Conservation (phyloP, 2,797 vertebrate species). For the Notolabrus celidotus region DNA sequence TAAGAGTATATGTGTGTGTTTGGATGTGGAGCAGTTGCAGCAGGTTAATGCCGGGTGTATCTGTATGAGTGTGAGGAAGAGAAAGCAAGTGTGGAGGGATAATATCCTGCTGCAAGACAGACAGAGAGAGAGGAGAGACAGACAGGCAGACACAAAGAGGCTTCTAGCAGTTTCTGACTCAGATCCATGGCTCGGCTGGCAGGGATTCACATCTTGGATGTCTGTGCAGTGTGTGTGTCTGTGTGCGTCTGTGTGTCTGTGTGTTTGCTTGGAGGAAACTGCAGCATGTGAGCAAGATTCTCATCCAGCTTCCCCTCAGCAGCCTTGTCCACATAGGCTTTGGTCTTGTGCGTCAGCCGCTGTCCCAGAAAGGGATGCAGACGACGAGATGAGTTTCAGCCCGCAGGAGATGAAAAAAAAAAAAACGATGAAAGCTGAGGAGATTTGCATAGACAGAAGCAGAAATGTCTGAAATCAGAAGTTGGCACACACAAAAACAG, state of each 20-base stretch:
- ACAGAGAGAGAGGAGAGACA: constrained; percentile 5
- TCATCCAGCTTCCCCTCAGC: constrained; percentile 56
- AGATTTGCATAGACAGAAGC: constrained; percentile 24
- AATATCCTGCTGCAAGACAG: constrained; percentile 38
- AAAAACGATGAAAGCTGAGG: constrained; percentile 30
- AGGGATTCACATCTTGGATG: constrained; percentile 30
- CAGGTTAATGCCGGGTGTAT: constrained; percentile 34
- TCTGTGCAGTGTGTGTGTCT: not conserved
- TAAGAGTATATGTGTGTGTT: not conserved
- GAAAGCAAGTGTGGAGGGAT: constrained; percentile 27
- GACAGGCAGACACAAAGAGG: constrained; percentile 50
- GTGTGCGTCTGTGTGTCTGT: constrained; percentile 26
- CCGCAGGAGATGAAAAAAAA: constrained; percentile 24
- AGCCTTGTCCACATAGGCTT: constrained; percentile 59
- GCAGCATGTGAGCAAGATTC: constrained; percentile 53
- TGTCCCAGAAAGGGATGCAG: constrained; percentile 53
- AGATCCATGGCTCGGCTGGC: constrained; percentile 62
- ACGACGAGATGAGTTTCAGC: constrained; percentile 41
- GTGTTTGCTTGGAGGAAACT: constrained; percentile 30
- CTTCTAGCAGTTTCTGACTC: constrained; percentile 58
- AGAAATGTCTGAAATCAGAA: constrained; percentile 22
- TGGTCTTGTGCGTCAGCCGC: constrained; percentile 53
- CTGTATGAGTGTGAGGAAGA: constrained; percentile 4
- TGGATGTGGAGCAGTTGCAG: constrained; percentile 15
- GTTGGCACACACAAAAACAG: not conserved